A percentile compares a stretch with the other conserved stretches of the same genome.
Conservation (phyloP, 37 sponge, comb jelly and placozoan species). For the Tethya wilhelma region DNA sequence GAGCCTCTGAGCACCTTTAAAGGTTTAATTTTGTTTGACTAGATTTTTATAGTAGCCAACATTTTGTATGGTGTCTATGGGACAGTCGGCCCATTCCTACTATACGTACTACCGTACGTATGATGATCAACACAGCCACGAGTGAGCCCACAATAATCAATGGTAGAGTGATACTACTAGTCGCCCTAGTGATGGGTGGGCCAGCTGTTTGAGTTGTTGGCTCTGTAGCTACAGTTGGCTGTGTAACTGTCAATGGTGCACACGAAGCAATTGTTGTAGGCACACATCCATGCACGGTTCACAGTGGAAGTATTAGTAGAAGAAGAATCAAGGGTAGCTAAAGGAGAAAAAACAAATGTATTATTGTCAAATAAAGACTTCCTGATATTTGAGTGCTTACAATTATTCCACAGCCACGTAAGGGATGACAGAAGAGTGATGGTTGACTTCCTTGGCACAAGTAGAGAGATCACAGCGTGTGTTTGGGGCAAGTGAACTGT, state of each 20-base stretch:
- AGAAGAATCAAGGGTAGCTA: not conserved
- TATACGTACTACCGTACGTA: not conserved
- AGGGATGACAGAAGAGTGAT: conserved; percentile 11
- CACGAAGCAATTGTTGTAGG: not conserved
- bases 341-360: not conserved
- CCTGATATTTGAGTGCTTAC: not conserved
- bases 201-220: no score
- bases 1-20: no score
- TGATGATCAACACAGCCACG: not conserved
- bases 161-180: not conserved
- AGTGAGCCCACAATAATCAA: no score
- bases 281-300: not conserved
- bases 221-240: no score
- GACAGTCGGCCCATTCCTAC: not conserved
- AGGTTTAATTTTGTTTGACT: no score
- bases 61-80: no score
- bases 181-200: not conserved
- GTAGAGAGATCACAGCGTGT: not conserved
- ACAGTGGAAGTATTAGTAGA: not conserved
- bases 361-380: not conserved
- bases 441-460: no score
- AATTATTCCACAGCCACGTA: conserved; percentile 20
- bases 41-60: no score
- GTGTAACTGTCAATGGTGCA: not conserved
- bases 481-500: not conserved